A percentile compares a stretch with the other conserved stretches of the same genome.
phyloP scores from a whole-genome alignment of 2,888 invertebrate species.

The Tillus elongatus region DNA sequence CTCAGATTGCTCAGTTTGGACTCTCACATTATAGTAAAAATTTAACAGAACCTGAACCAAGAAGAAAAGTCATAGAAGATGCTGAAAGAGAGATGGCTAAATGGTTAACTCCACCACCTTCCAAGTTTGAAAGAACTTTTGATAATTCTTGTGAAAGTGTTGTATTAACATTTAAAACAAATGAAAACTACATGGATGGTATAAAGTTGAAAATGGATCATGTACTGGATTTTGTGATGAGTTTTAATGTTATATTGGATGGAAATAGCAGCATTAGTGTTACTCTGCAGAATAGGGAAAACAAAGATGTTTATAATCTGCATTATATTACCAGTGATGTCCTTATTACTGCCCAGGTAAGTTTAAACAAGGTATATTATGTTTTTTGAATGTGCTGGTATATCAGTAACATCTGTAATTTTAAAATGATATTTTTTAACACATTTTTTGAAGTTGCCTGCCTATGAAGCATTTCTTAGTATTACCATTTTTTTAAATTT shows the following conservation, averaged over 20 bases:
- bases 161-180: conserved; percentile 64
- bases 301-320: conserved; percentile 66
- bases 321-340: conserved; percentile 73
- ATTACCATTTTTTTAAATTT: no score
- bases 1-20: conserved; percentile 97
- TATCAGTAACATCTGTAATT: no score
- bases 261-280: conserved; percentile 77
- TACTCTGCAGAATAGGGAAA: conserved; percentile 67
- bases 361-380: no score
- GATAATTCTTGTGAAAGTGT: conserved; percentile 51
- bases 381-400: no score
- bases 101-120: conserved; percentile 68
- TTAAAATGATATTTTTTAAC: no score
- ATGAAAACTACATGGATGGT: conserved; percentile 58
- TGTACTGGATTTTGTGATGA: conserved; percentile 66
- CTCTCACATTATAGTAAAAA: conserved; percentile 95
- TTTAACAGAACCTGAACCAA: conserved; percentile 74
- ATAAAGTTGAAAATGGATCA: conserved; percentile 60
- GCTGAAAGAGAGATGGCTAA: conserved; percentile 56
- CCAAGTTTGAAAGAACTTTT: conserved; percentile 53
- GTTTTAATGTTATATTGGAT: conserved; percentile 60
- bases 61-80: conserved; percentile 65
- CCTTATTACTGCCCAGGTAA: conserved; percentile 63
- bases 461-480: no score
- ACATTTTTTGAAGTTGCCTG: no score